Base-by-base conservation (phyloP, 2,888 invertebrate species). In the Tethea ocularis region DNA sequence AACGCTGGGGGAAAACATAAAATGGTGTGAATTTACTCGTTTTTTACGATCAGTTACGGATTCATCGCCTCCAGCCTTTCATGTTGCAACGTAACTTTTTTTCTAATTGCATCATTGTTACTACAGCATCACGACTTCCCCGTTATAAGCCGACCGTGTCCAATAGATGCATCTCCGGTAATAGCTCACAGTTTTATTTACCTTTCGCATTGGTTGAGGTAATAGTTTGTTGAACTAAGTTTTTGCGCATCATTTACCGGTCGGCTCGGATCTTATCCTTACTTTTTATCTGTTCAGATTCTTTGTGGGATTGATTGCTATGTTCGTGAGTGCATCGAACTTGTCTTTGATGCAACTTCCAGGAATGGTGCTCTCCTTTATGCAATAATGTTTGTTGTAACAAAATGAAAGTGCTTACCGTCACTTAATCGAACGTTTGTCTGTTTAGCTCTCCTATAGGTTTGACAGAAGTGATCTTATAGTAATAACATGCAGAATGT, bases 211-310 rank as follows among this genome's bases (percentile, higher is more conserved):
- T 52, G 59, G 58, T 33, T 59, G 61, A 55, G 62, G 64, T 76
- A 60, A 70, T 62, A 83, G 89, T 88, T 85, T 84, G 78, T 87
- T 88, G 89, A 89, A 88, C 89, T 59, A 69, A 66, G 67, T 84
- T 88, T 88, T 89, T 88, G 82, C 83, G 75, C 68, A 66, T 66
- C 71, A 67, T 71, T 75, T 81, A 82, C 86, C 86, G 85, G 84
- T 86, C 75, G 71, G 63, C 66, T 61, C 58, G 59, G 69, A 62
- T 69, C 71, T 61, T 64, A 66, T 68, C 63, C 67, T 54, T 59
- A 62, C 63, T 74, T 78, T 82, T 85, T 84, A 78, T 79, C 75
- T 75, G 65, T 71, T 67, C 70, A 74, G 69, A 54, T 54, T 68
- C 72, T 75, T 77, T 72, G 67, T 68, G 56, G 72, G 70, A 78